Evolutionary conservation across 2,113 vertebrate genomes (phyloP).

Genomic region (Tragelaphus buxtoni): DNA sequence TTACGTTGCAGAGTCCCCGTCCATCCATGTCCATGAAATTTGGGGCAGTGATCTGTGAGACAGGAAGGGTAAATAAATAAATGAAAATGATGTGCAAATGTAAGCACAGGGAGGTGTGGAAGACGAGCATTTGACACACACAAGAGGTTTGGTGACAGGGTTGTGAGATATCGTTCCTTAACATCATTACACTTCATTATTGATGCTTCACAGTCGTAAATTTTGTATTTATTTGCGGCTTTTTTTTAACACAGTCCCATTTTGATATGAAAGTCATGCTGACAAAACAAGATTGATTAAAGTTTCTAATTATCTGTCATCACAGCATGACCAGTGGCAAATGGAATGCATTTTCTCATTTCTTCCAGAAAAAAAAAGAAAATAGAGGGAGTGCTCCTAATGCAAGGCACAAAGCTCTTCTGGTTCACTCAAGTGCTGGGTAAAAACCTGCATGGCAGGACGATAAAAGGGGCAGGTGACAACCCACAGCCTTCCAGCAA

Average conservation of each 20-base stretch:
- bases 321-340: constrained; percentile 80
- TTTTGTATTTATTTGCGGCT: constrained; percentile 79
- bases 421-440: not conserved
- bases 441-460: not conserved
- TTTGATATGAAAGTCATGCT: constrained; percentile 79
- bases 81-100: constrained; percentile 57
- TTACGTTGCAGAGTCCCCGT: not conserved
- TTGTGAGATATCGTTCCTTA: constrained; percentile 55
- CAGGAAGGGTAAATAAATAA: constrained; percentile 63
- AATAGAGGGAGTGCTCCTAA: not conserved
- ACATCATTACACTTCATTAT: constrained; percentile 73
- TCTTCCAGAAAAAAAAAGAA: constrained; percentile 41
- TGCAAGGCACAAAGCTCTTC: constrained; percentile 13
- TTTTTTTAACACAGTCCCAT: constrained; percentile 69
- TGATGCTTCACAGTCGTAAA: constrained; percentile 71
- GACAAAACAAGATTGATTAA: constrained; percentile 83
- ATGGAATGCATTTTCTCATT: constrained; percentile 78
- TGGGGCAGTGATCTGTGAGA: constrained; percentile 22
- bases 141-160: constrained; percentile 59
- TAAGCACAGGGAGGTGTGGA: constrained; percentile 66
- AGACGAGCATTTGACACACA: constrained; percentile 52
- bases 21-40: fast-evolving
- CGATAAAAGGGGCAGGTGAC: not conserved
- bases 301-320: constrained; percentile 84
- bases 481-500: not conserved